phyloP scores from a whole-genome alignment of 2,113 vertebrate genomes.

The Rhinogobius similis region DNA sequence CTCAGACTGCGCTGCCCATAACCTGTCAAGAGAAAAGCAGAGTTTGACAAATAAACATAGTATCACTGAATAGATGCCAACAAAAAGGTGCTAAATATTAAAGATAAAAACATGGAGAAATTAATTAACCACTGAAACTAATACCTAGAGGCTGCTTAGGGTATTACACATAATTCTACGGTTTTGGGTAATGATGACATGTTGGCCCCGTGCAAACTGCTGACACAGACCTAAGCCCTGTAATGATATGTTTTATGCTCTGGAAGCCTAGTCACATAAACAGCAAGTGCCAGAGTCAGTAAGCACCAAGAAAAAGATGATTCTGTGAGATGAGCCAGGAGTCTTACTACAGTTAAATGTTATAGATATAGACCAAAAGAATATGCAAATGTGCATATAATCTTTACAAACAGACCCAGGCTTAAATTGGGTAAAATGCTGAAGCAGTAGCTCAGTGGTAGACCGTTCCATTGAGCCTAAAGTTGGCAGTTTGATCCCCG shows the following conservation, averaged over 20 bases:
- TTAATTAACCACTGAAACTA: not conserved
- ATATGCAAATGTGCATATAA: too few species aligned
- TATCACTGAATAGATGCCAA: not conserved
- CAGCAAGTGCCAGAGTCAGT: constrained; percentile 47
- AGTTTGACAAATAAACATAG: not conserved
- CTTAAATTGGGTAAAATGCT: too few species aligned
- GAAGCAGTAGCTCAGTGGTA: not conserved
- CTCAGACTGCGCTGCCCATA: not conserved
- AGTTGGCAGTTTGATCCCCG: not conserved
- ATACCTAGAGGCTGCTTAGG: too few species aligned
- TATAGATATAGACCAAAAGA: not conserved
- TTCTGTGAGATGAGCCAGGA: constrained; percentile 33
- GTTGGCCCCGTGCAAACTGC: constrained; percentile 25
- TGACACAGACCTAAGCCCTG: constrained; percentile 29
- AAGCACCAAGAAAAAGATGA: constrained; percentile 13
- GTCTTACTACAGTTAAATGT: constrained; percentile 2
- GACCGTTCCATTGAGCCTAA: not conserved
- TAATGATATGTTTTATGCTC: constrained; percentile 32
- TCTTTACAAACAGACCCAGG: not conserved
- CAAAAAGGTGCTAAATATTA: not conserved
- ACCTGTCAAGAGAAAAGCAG: not conserved
- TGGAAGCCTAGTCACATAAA: constrained; percentile 29
- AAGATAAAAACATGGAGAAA: not conserved
- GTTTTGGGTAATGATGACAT: not conserved
- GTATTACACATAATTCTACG: not conserved